phyloP scores from a whole-genome alignment of 2,113 vertebrate genomes.

The Stictonetta naevosa region DNA sequence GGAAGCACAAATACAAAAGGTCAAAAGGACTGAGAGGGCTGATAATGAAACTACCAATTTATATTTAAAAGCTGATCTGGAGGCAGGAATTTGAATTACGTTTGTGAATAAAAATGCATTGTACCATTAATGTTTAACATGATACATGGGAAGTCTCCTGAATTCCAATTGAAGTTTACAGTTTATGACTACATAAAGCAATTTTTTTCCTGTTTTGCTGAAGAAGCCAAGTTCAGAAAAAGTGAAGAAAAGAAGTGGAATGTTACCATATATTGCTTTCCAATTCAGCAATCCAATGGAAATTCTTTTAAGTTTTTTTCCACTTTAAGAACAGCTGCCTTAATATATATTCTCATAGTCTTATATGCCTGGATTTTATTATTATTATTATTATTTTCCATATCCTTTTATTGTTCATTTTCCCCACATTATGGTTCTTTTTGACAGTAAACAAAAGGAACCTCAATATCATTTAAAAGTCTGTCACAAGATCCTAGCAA shows the following conservation, averaged over 20 bases:
- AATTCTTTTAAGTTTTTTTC: not conserved
- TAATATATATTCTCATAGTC: not conserved
- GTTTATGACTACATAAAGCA: not conserved
- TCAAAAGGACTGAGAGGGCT: not conserved
- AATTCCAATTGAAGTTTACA: not conserved
- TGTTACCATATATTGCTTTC: not conserved
- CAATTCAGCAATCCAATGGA: not conserved
- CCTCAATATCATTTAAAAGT: constrained; percentile 19
- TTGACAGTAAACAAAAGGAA: constrained; percentile 44
- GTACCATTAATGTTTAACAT: not conserved
- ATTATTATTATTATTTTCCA: not conserved
- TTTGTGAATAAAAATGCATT: not conserved
- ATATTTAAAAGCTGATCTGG: not conserved
- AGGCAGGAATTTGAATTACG: not conserved
- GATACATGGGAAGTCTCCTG: not conserved
- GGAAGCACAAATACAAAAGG: constrained; percentile 6
- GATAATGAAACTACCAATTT: not conserved
- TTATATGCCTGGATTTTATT: not conserved
- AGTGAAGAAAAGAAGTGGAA: not conserved
- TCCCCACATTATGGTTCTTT: not conserved
- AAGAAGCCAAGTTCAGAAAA: not conserved
- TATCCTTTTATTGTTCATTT: not conserved
- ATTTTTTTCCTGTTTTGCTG: not conserved
- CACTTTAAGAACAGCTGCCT: not conserved
- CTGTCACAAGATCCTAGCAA: constrained; percentile 52